Evolutionary conservation across 2,797 vertebrate genomes (phyloP).

Genomic region (Phoebastria nigripes): DNA sequence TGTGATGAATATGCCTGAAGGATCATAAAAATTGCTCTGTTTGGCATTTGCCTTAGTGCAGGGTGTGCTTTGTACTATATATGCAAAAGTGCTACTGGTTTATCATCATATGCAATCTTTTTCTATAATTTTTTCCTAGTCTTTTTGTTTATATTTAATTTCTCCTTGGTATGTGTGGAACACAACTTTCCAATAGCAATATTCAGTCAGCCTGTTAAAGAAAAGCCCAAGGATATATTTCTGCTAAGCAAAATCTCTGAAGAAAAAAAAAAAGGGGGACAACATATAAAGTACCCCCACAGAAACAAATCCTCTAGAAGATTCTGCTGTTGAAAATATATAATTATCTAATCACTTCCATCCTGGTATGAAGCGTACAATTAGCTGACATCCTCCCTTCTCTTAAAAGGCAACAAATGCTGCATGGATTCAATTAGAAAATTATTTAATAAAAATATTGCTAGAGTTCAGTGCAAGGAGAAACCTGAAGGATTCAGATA

Average conservation of each 20-base stretch:
- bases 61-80: conserved; percentile 6
- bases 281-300: not conserved
- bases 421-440: not conserved
- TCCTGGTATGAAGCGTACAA: not conserved
- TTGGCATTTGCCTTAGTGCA: not conserved
- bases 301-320: not conserved
- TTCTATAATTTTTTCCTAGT: not conserved
- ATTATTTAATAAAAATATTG: not conserved
- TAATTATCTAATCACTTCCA: conserved; percentile 11
- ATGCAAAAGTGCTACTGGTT: conserved; percentile 1
- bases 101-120: conserved; percentile 20
- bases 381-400: not conserved
- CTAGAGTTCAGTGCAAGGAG: not conserved
- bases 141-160: conserved; percentile 9
- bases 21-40: not conserved
- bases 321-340: not conserved
- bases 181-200: not conserved
- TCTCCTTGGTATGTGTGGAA: not conserved
- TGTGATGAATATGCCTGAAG: conserved; percentile 18
- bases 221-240: not conserved
- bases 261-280: not conserved
- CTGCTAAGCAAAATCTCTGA: not conserved
- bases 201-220: not conserved
- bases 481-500: not conserved
- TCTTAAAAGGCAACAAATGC: not conserved